Percentiles rank a stretch among this genome's conserved stretches.
Evolutionary conservation across 2,113 vertebrate species (phyloP).

Genomic region (Microcebus lehilahytsara): DNA sequence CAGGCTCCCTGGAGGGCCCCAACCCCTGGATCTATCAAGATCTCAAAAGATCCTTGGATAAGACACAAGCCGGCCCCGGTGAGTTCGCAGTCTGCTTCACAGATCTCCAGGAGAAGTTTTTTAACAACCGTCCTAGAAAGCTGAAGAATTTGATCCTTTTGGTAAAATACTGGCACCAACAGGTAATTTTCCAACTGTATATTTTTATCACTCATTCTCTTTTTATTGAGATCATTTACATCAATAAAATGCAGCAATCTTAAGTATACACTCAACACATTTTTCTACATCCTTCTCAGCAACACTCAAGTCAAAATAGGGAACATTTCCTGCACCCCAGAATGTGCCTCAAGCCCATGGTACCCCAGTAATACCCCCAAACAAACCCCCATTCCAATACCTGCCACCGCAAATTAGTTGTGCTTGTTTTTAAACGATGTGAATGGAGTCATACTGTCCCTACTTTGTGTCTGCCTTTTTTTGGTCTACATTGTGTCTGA

Average conservation of each 20-base stretch:
- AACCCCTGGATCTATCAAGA: slow-evolving; percentile 5
- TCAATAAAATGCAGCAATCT: accelerated
- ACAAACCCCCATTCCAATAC: not conserved
- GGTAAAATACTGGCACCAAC: slow-evolving; percentile 64
- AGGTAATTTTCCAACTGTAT: slow-evolving; percentile 20
- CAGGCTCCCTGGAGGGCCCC: not conserved
- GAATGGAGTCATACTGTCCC: accelerated
- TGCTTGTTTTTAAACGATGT: not conserved
- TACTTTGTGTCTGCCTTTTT: not conserved
- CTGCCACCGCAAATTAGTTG: not conserved
- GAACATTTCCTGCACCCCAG: not conserved
- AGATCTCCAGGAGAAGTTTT: slow-evolving; percentile 54
- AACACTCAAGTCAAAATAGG: not conserved
- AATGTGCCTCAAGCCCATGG: not conserved
- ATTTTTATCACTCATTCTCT: not conserved
- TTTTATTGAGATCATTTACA: not conserved
- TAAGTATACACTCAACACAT: accelerated
- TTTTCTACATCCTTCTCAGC: not conserved
- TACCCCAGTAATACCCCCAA: not conserved
- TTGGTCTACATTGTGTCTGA: not conserved
- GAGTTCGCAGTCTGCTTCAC: slow-evolving; percentile 65
- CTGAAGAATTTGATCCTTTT: slow-evolving; percentile 73
- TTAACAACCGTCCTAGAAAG: not conserved
- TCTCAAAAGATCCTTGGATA: slow-evolving; percentile 30
- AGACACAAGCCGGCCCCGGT: accelerated